Conservation (phyloP, 2,113 vertebrate genomes). For the Ivindomyrus marchei region DNA sequence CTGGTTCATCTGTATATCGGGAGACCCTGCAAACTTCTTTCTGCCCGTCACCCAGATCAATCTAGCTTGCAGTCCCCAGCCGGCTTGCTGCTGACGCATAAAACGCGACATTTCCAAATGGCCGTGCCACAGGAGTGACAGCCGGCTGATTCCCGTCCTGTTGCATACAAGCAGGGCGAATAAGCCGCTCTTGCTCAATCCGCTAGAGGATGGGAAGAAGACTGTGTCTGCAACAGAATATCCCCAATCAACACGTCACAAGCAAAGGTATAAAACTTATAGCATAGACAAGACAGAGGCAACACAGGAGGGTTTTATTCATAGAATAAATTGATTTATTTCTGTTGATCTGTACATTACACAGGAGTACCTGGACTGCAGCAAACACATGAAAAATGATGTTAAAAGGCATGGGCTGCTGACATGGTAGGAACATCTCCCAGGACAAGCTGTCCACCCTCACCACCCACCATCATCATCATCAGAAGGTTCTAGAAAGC, state of each 20-base stretch:
- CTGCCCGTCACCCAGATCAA: slow-evolving; percentile 43
- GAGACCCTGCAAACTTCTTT: slow-evolving; percentile 39
- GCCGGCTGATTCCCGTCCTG: slow-evolving; percentile 8
- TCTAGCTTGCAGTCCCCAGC: slow-evolving; percentile 34
- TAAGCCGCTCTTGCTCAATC: neutral
- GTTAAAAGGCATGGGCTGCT: slow-evolving; percentile 59
- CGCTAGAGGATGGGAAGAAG: neutral
- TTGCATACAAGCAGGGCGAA: slow-evolving; percentile 19
- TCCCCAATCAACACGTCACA: neutral
- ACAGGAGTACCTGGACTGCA: slow-evolving; percentile 69
- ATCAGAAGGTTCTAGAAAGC: slow-evolving; percentile 15
- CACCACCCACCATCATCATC: neutral
- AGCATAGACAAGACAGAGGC: slow-evolving; percentile 5
- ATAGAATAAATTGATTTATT: slow-evolving; percentile 74
- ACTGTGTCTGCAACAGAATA: too few relatives aligned
- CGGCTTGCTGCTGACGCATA: slow-evolving; percentile 24
- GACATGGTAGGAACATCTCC: slow-evolving; percentile 59
- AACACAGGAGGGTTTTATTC: slow-evolving; percentile 16
- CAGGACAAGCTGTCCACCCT: slow-evolving; percentile 45
- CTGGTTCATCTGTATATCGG: slow-evolving; percentile 36
- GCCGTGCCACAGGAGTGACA: slow-evolving; percentile 22
- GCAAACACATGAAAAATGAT: slow-evolving; percentile 56
- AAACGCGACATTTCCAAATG: slow-evolving; percentile 26
- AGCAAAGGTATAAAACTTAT: neutral
- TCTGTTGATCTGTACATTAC: slow-evolving; percentile 69